Evolutionary conservation across 2,797 vertebrate genomes (phyloP), one percentile per base, ranked within the genome.

Genomic region (Siniperca scherzeri): DNA sequence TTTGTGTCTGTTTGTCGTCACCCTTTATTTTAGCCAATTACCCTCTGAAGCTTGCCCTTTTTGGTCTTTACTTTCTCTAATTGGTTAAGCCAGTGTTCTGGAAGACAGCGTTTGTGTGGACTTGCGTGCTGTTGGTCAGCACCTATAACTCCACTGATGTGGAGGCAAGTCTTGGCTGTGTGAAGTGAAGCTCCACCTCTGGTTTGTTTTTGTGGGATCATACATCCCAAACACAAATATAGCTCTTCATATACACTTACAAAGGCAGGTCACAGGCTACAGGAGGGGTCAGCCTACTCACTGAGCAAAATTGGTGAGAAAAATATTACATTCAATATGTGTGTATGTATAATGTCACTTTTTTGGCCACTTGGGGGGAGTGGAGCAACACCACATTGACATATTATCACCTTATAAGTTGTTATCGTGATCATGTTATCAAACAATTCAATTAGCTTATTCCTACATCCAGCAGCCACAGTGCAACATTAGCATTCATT

Each of bases 1-100:
- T 64, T 36, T 62, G 66, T 46, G 62, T 59, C 12, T 68, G 67
- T 53, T 76, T 68, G 25, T 66, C 11, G n/a, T 61, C 64, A 77
- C 38, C 33, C 22, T 60, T 73, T 57, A 30, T 38, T 76, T 77
- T 30, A 38, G 27, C 22, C 2, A 12, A 70, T 74, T 62, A 30
- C 7, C 19, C 30, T 62, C n/a, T 42, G 40, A 77, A 36, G 48
- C 61, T 16, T 60, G 16, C 4, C 40, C 16, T 61, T 70, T 53
- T 57, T 22, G 30, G 17, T 56, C 19, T 19, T 9, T 11, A 6
- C 48, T 48, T 53, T 46, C 9, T 76, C 22, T 55, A 72, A 75
- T 9, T 70, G 59, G 10, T 65, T 59, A 19, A 77, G 67, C 22
- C 61, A 7, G 22, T 30, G 30, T 22, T 48, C 27, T 73, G 62